These are phyloP conservation scores for Pristionchus japonicus DNA, from an alignment of 2,888 invertebrate genomes.

Conservation along the genomic window DNA sequence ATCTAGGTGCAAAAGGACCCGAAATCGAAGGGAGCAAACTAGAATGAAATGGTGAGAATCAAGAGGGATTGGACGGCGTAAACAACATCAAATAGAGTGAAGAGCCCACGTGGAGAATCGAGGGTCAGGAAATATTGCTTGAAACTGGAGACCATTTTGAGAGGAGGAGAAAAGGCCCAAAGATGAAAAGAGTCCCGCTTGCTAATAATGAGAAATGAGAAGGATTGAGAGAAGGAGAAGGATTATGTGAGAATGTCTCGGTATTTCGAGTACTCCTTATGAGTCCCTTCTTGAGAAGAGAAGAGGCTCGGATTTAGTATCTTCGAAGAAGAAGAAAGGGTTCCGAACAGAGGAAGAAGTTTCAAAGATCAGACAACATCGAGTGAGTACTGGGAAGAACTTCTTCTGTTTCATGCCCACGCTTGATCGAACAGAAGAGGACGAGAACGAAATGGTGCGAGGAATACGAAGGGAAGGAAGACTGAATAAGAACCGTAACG, in stretches of 20 bases:
- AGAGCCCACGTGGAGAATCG: neutral
- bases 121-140: constrained; percentile 3
- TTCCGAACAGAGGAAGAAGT: neutral
- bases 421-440: too few relatives aligned
- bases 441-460: too few relatives aligned
- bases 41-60: neutral
- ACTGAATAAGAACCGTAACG: too few relatives aligned
- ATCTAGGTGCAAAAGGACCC: neutral
- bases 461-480: too few relatives aligned
- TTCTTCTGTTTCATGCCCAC: too few relatives aligned
- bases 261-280: neutral
- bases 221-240: neutral
- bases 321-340: neutral
- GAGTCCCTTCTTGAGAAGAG: neutral
- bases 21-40: neutral
- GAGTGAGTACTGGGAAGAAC: too few relatives aligned
- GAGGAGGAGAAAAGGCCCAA: neutral
- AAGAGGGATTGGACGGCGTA: neutral
- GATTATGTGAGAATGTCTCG: neutral
- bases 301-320: neutral
- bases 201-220: constrained; percentile 29
- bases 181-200: constrained; percentile 10
- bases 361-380: neutral
- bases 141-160: constrained; percentile 2
- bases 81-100: neutral